Evolutionary conservation across 30 jellyfish, hydroid and myxozoan genomes (phyloP).

Genomic region (Cassiopea andromeda): DNA sequence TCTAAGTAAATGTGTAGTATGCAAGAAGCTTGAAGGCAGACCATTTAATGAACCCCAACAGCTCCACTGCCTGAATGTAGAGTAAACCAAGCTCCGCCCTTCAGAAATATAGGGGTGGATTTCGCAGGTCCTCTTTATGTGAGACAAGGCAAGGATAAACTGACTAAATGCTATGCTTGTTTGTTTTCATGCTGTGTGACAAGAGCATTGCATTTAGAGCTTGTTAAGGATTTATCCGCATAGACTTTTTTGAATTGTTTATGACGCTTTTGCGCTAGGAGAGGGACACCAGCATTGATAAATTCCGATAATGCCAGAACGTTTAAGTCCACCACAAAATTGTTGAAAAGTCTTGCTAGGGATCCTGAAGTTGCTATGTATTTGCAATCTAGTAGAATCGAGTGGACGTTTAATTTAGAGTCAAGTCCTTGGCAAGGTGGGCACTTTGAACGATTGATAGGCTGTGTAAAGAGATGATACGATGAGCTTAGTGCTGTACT

Average conservation of each 20-base stretch:
- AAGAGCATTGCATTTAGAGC: conserved; percentile 20
- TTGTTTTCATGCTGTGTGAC: conserved; percentile 24
- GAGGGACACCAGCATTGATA: conserved; percentile 27
- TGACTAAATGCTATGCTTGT: too few species aligned
- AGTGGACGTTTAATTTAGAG: conserved; percentile 33
- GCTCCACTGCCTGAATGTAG: neutral
- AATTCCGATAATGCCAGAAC: conserved; percentile 53
- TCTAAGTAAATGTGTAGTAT: neutral
- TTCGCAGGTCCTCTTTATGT: too few species aligned
- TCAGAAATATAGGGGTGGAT: neutral
- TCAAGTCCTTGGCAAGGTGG: conserved; percentile 53
- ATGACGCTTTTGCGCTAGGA: conserved; percentile 35
- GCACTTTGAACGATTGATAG: conserved; percentile 21
- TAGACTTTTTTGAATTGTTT: conserved; percentile 13
- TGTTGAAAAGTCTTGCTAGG: neutral
- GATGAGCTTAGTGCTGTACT: conserved; percentile 41
- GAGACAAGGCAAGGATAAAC: too few species aligned
- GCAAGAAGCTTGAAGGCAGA: neutral
- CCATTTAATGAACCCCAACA: neutral
- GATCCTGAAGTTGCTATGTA: neutral
- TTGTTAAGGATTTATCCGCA: conserved; percentile 3
- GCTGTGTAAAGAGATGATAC: neutral
- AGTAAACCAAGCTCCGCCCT: neutral
- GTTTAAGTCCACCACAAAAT: conserved; percentile 30
- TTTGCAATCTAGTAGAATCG: neutral